Evolutionary conservation across 2,888 invertebrate species (phyloP), one percentile per base, ranked within the genome.

Genomic region (Diaprepes abbreviatus): DNA sequence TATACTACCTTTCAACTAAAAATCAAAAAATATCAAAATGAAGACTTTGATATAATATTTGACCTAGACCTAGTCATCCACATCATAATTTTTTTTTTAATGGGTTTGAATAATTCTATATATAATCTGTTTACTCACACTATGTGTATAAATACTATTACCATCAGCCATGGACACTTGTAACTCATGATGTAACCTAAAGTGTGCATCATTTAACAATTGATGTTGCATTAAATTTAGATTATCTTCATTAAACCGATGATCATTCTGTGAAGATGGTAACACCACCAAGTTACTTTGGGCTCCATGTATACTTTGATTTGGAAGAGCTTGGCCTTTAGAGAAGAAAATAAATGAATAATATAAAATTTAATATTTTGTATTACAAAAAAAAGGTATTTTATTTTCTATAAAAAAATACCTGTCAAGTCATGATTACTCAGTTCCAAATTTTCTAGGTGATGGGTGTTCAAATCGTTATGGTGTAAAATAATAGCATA

Each of bases 401-500:
- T n/a, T n/a, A n/a, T n/a, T n/a, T n/a, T n/a, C 6, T 14, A 14
- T 12, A 12, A 40, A 3, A 28, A 50, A 40, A 45, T 21, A 63
- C 74, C 76, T 50, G 77, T 77, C 66, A 84, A 76, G 65, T 83
- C 81, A 66, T 81, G 80, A 72, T 79, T 81, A 66, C 78, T 81
- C 36, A 84, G 73, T 68, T 81, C 79, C 50, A 84, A 79, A 67
- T 78, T 80, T 19, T 81, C 80, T 57, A 84, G 74, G 73, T 82
- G 80, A 24, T 75, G 76, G 62, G 76, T 77, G 10, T 81, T 78
- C 59, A 79, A 77, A 45, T 80, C 78, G 73, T 77, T 78, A 28
- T 79, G 78, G 6, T 77, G 71, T 66, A 83, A 74, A 66, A 83
- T 83, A 10, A 83, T 80, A 66, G 81, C 79, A 66, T 83, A 81